Evolutionary conservation across 2,113 vertebrate genomes (phyloP), one percentile per base, ranked within the genome.

Genomic region (Salvelinus alpinus): DNA sequence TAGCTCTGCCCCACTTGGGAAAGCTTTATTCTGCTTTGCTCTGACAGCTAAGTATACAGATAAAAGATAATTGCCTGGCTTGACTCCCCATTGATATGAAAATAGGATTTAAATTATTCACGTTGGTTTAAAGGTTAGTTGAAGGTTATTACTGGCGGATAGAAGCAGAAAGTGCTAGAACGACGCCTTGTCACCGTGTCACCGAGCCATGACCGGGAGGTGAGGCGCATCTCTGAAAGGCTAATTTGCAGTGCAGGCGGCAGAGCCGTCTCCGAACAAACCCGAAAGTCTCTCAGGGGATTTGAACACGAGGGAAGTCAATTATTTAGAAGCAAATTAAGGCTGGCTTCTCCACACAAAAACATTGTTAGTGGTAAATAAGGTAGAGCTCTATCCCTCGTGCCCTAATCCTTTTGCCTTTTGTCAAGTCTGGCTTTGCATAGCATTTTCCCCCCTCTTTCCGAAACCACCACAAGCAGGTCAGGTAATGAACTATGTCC

Each of bases 61-160:
- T 96, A 95, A 96, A 97, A 97, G 95, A 97, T 98, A 97, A 98
- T 97, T 98, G 96, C 96, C 94, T 95, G 95, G 94, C 95, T 96
- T 94, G 95, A 96, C 95, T 96, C 93, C 87, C 94, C 93, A 96
- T 96, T 96, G 95, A 97, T 95, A 96, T 95, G 95, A 95, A 97
- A 97, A 97, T 97, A 91, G 94, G 95, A 94, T 93, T 94, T 89
- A 92, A 96, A 96, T 97, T 94, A 96, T 95, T 97, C 96, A 93
- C 93, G 83, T 90, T 88, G 93, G 93, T 96, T 90, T 97, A 95
- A 98, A 98, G 96, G 96, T 97, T 97, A 96, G 95, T 95, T 96
- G 95, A 97, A 98, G 95, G 95, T 98, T 97, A 97, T 96, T 96
- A 96, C 94, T 94, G 93, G 88, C 77, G 84, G 82, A 84, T 75